A percentile compares a stretch with the other conserved stretches of the same genome.
Conservation (phyloP, 2,888 invertebrate genomes). For the Augochlorella aurata region DNA sequence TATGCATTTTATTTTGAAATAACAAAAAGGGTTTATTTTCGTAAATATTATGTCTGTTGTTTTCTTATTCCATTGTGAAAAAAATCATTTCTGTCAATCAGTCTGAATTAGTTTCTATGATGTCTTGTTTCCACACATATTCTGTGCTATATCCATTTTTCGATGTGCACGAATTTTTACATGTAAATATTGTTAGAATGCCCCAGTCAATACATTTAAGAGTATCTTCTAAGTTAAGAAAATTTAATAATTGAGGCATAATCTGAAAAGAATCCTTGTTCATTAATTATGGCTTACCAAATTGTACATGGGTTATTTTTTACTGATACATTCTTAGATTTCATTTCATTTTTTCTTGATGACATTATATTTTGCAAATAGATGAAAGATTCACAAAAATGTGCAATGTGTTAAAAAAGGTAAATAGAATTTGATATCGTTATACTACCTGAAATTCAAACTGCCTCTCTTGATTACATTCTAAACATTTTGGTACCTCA, state of each 20-base stretch:
- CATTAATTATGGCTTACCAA: not conserved
- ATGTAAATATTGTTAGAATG: conserved; percentile 92
- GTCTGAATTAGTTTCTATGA: conserved; percentile 74
- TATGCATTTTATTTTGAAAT: conserved; percentile 17
- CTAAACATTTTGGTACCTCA: conserved; percentile 88
- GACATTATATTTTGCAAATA: too few relatives aligned
- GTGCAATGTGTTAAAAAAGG: not conserved
- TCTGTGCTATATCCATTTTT: conserved; percentile 89
- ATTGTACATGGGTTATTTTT: not conserved
- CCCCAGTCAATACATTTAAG: conserved; percentile 93
- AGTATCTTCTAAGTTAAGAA: conserved; percentile 86
- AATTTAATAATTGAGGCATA: conserved; percentile 91
- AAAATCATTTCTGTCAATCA: not conserved
- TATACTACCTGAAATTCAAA: conserved; percentile 93
- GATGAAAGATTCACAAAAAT: not conserved
- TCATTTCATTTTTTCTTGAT: not conserved
- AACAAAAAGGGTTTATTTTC: not conserved
- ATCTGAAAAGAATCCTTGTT: conserved; percentile 83
- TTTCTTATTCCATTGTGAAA: not conserved
- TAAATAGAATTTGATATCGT: not conserved
- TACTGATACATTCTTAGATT: not conserved
- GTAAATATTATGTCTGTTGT: not conserved
- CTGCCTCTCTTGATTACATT: conserved; percentile 89
- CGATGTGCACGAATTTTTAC: conserved; percentile 88
- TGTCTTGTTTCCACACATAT: conserved; percentile 93